Percentiles rank a stretch among this genome's conserved stretches.
These are phyloP conservation scores for Nezara viridula DNA, from an alignment of 2,888 invertebrate genomes.

Conservation along the genomic window DNA sequence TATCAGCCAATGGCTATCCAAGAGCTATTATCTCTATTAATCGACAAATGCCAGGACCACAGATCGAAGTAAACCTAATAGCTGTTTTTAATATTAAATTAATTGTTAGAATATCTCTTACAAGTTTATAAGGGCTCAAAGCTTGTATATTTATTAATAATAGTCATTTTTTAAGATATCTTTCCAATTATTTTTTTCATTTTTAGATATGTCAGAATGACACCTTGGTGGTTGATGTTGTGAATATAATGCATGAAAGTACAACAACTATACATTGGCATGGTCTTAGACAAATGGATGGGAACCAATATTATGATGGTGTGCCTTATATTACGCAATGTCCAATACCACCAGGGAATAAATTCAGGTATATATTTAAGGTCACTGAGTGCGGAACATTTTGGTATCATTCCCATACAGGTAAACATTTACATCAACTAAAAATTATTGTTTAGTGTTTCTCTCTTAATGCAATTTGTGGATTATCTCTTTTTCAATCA, in stretches of 20 bases:
- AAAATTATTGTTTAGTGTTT: not conserved
- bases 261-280: constrained; percentile 26
- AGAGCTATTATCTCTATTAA: not conserved
- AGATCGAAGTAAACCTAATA: not conserved
- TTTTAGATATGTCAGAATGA: not conserved
- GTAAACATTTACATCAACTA: not conserved
- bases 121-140: no score
- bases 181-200: not conserved
- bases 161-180: no score
- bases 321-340: constrained; percentile 8
- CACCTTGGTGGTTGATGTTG: constrained; percentile 3
- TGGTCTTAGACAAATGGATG: not conserved
- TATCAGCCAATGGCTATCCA: not conserved
- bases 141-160: no score
- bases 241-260: constrained; percentile 1
- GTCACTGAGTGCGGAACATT: not conserved
- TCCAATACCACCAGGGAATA: constrained; percentile 11
- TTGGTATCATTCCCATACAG: constrained; percentile 41
- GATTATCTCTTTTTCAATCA: not conserved
- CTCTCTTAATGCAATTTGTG: not conserved
- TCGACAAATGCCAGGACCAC: not conserved
- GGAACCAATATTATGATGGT: not conserved
- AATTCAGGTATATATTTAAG: constrained; percentile 10
- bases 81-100: not conserved
- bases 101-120: no score